Evolutionary conservation across 2,888 invertebrate genomes (phyloP), one percentile per base, ranked within the genome.

Genomic region (Aleiodes leptofemur): DNA sequence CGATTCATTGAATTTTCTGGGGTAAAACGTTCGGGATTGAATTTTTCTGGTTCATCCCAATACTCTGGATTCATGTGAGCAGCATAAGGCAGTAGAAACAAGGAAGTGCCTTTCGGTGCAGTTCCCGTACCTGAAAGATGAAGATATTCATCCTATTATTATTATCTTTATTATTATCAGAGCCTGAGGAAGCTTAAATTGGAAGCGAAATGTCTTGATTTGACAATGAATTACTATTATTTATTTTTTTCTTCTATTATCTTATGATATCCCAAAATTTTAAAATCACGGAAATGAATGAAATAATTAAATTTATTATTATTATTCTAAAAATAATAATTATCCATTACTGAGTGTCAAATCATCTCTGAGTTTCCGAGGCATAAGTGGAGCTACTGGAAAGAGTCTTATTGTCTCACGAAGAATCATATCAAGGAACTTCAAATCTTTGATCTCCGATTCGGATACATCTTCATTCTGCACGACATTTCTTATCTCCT

Each of bases 1-100:
- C 84, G 74, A n/a, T 74, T 76, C n/a, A 56, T 73, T 0, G 81
- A 77, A 71, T 83, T 80, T 74, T 84, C 82, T 0, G 76, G 79
- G 13, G 78, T 70, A 71, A 83, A 83, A 77, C 84, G 69, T 56
- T 84, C 83, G 0, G 83, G 84, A 56, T 80, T 66, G 48, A 83
- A 84, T 72, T 81, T 79, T 6, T 80, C 78, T 0, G 84, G 84
- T 38, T 81, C 77, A 7, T 11, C n/a, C 84, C 84, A 84, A 70
- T 75, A 81, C 64, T 80, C 78, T 7, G 57, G 69, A 55, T 76
- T 79, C 73, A 82, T 78, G 31, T 83, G 83, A 50, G 82, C 82
- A n/a, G 77, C 64, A 57, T 72, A 81, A 9, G 79, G 76, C 1
- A 77, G 57, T 77, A 83, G 74, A 0, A 82, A 71, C 0, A 83